Evolutionary conservation across 1,140 invertebrate genomes (phyloP).

Genomic region (Oscheius sp.): DNA sequence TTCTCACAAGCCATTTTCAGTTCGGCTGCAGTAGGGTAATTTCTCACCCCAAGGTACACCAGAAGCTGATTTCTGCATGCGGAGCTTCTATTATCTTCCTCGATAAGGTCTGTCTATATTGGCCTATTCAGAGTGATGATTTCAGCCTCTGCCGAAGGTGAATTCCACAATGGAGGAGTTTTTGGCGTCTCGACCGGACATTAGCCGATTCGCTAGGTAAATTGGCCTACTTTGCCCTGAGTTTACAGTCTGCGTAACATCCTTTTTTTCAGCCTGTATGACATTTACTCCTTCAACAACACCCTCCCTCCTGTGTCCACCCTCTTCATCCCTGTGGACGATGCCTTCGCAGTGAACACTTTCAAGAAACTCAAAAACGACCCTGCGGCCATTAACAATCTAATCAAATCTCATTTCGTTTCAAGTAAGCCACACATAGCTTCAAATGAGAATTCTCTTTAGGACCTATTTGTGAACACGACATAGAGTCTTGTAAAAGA

Average conservation of each 20-base stretch:
- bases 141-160: neutral
- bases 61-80: neutral
- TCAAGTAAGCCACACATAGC: neutral
- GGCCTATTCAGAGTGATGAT: neutral
- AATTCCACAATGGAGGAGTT: neutral
- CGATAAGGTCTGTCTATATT: neutral
- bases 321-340: neutral
- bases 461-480: neutral
- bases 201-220: neutral
- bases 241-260: no score
- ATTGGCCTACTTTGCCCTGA: neutral
- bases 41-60: neutral
- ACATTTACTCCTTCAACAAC: neutral
- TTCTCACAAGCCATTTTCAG: neutral
- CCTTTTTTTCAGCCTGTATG: neutral
- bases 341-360: neutral
- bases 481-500: neutral
- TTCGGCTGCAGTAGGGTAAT: neutral
- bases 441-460: neutral
- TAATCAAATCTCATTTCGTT: neutral
- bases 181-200: neutral
- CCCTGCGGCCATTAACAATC: neutral
- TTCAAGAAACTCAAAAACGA: neutral
- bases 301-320: neutral
- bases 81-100: neutral